A percentile compares a stretch with the other conserved stretches of the same genome.
phyloP scores from a whole-genome alignment of 2,797 vertebrate genomes.

The Chelmon rostratus region DNA sequence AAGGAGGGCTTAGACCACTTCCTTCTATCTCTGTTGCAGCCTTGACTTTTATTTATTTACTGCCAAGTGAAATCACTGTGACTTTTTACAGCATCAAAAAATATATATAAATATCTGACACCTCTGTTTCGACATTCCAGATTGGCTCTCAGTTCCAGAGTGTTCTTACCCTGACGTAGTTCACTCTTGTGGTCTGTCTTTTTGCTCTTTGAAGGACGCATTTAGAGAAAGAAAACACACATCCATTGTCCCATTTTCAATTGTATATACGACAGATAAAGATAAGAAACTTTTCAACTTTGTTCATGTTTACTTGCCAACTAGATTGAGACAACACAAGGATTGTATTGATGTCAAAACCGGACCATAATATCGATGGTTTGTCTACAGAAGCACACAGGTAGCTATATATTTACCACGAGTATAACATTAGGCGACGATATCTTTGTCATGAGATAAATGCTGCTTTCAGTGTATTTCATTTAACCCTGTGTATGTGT shows the following conservation, averaged over 20 bases:
- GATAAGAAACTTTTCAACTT: constrained; percentile 64
- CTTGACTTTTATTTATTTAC: constrained; percentile 58
- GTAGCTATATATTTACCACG: constrained; percentile 69
- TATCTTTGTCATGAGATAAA: constrained; percentile 61
- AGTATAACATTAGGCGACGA: constrained; percentile 61
- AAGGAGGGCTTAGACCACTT: constrained; percentile 1
- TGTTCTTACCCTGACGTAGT: constrained; percentile 49
- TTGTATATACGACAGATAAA: constrained; percentile 75
- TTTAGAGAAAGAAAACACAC: constrained; percentile 26
- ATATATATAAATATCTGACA: background rate
- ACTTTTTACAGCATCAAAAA: constrained; percentile 54
- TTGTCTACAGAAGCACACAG: constrained; percentile 82
- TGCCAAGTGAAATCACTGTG: constrained; percentile 75
- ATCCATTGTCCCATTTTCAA: constrained; percentile 69
- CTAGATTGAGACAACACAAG: constrained; percentile 72
- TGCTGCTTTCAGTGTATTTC: constrained; percentile 81
- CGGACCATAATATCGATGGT: constrained; percentile 65
- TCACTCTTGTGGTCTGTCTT: constrained; percentile 47
- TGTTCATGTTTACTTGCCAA: constrained; percentile 84
- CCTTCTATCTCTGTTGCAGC: constrained; percentile 15
- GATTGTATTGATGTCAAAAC: constrained; percentile 78
- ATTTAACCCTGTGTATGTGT: constrained; percentile 68
- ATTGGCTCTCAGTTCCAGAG: constrained; percentile 70
- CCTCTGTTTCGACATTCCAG: constrained; percentile 50
- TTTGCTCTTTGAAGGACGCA: constrained; percentile 47